These are phyloP conservation scores for Zaprionus obscuricornis DNA, from an alignment of 2,888 invertebrate species.

Conservation along the genomic window DNA sequence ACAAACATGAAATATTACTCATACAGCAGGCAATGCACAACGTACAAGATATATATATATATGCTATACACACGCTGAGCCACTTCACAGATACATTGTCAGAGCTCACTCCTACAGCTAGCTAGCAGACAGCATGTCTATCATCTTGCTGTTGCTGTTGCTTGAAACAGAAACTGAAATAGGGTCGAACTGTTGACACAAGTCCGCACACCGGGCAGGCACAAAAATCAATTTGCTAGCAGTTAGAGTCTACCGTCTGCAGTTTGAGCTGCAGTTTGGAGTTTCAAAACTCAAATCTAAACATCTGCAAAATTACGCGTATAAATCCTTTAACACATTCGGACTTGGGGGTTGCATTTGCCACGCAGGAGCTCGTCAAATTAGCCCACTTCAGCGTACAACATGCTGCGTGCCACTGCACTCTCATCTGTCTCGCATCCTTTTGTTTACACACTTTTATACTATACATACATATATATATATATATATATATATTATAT, in stretches of 20 bases:
- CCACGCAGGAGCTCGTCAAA: constrained; percentile 73
- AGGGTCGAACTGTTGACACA: constrained; percentile 62
- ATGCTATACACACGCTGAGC: constrained; percentile 67
- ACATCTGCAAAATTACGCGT: constrained; percentile 81
- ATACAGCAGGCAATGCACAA: not conserved
- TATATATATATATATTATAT: too few relatives aligned
- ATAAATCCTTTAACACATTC: constrained; percentile 80
- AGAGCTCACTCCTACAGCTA: constrained; percentile 1
- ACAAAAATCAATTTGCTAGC: constrained; percentile 60
- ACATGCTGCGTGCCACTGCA: constrained; percentile 62
- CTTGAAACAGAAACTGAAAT: constrained; percentile 22
- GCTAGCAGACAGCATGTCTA: constrained; percentile 66
- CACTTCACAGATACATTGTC: constrained; percentile 41
- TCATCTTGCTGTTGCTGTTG: constrained; percentile 48
- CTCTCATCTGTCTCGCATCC: constrained; percentile 33
- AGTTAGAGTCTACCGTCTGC: constrained; percentile 5
- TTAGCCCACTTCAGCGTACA: constrained; percentile 79
- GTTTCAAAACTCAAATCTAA: constrained; percentile 66
- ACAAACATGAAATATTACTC: constrained; percentile 50
- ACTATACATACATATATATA: too few relatives aligned
- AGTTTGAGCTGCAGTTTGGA: constrained; percentile 5
- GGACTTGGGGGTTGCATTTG: constrained; percentile 61
- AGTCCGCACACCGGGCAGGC: constrained; percentile 61
- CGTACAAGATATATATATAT: constrained; percentile 42
- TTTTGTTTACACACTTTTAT: constrained; percentile 66